Evolutionary conservation across 2,888 invertebrate genomes (phyloP), one percentile per base, ranked within the genome.

Genomic region (Argyra leucocephala): DNA sequence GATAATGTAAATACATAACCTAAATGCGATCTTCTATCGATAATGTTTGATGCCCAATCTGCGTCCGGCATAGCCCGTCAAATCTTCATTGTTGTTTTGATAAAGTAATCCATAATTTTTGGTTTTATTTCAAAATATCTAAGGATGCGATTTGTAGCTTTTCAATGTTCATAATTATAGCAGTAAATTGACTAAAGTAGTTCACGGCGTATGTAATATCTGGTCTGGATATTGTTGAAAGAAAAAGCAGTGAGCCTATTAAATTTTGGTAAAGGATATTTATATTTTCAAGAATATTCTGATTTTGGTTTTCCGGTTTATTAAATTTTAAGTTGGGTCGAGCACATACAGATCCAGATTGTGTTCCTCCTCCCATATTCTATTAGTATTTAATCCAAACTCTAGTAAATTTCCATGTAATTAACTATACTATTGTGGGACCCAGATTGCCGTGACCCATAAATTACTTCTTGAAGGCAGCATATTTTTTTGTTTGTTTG

Each of bases 161-260:
- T 36, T 63, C 67, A 67, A 23, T 67, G 65, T 18, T 31, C 26
- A 15, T 37, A 3, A 12, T 15, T 15, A 37, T 15, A 37, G 15
- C 15, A 15, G 37, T 37, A 10, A 37, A 37, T 15, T 15, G 37
- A 37, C 37, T 37, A 9, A 37, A 37, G 12, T 15, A 9, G 15
- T 37, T 37, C 15, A 37, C 37, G 15, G 37, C 10, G 37, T 37
- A 37, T 37, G 37, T 3, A 15, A 37, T 37, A 37, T 37, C 37
- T 2, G 37, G 37, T 37, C 37, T 37, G 12, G 37, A 15, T 12
- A 26, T 57, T 9, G 66, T 63, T 23, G 67, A 64, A 57, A 65
- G 61, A 31, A 65, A 66, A 37, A 67, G 59, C 22, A 67, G 36
- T 10, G 64, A 57, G 5, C 58, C 58, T 15, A 58, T 58, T 10